phyloP scores from a whole-genome alignment of 2,113 vertebrate genomes.

The Zapornia atra region DNA sequence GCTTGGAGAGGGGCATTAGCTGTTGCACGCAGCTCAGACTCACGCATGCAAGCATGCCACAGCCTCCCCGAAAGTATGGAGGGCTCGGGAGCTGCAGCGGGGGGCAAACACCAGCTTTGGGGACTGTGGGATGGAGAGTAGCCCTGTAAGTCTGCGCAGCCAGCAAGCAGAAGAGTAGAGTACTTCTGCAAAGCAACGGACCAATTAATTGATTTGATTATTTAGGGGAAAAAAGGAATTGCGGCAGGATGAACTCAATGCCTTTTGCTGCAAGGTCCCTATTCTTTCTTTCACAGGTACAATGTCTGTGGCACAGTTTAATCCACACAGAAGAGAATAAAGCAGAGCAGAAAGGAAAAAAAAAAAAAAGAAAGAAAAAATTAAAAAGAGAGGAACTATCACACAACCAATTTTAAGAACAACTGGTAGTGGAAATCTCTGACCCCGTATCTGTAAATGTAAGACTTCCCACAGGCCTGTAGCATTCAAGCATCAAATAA shows the following conservation, averaged over 20 bases:
- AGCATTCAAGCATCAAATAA: neutral
- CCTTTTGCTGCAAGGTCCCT: neutral
- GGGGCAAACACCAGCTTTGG: rapidly evolving
- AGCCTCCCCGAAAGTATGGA: neutral
- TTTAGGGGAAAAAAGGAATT: neutral
- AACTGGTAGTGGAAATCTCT: neutral
- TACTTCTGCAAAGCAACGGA: neutral
- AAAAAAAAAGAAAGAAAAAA: too few species aligned
- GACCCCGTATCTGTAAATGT: rapidly evolving
- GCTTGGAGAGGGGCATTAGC: neutral
- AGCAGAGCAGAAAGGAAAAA: neutral
- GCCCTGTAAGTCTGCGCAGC: neutral
- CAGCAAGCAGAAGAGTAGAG: neutral
- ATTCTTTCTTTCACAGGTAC: neutral
- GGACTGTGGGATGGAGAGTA: rapidly evolving
- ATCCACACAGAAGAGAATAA: neutral
- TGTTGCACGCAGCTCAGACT: neutral
- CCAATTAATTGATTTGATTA: neutral
- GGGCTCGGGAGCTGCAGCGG: neutral
- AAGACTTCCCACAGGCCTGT: neutral
- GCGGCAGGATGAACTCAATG: neutral
- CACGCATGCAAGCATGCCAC: neutral
- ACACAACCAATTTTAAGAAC: neutral
- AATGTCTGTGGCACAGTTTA: neutral
- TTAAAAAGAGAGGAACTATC: neutral